These are phyloP conservation scores for Bombyx huttoni DNA, from an alignment of 2,888 invertebrate genomes.

Conservation along the genomic window DNA sequence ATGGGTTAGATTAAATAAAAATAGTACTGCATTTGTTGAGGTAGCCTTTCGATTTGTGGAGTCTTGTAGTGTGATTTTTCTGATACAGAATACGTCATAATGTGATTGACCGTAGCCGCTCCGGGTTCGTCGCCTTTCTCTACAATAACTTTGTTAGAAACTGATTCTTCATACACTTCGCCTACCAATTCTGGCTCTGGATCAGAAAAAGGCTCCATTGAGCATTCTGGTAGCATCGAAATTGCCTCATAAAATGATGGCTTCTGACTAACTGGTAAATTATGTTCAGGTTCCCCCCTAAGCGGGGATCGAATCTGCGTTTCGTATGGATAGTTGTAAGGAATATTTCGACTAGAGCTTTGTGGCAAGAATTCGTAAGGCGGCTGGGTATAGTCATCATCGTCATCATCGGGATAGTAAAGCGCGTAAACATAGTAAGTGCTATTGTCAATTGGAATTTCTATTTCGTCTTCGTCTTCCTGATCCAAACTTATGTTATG, in stretches of 20 bases:
- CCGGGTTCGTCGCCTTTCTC: conserved; percentile 50
- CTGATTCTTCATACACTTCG: conserved; percentile 54
- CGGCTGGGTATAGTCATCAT: conserved; percentile 9
- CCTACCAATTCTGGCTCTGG: conserved; percentile 48
- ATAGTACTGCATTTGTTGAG: conserved; percentile 58
- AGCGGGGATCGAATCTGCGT: conserved; percentile 33
- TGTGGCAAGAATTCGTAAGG: conserved; percentile 16
- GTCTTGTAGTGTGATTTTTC: conserved; percentile 54
- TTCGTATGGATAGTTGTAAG: conserved; percentile 30
- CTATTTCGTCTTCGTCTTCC: conserved; percentile 7
- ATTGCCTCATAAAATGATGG: conserved; percentile 45
- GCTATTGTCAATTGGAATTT: conserved; percentile 13
- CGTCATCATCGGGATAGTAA: conserved; percentile 16
- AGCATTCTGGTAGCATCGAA: conserved; percentile 35
- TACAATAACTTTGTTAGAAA: conserved; percentile 47
- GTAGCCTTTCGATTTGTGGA: conserved; percentile 45
- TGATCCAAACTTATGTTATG: conserved; percentile 18
- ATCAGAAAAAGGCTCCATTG: conserved; percentile 36
- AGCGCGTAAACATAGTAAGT: conserved; percentile 22
- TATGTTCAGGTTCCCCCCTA: conserved; percentile 13
- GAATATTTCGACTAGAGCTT: conserved; percentile 8
- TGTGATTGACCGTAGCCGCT: conserved; percentile 48
- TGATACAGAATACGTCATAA: conserved; percentile 51
- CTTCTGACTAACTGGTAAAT: conserved; percentile 31
- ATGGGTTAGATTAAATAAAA: conserved; percentile 12